phyloP scores from a whole-genome alignment of 1,140 invertebrate species.

The Saccostrea glomerata region DNA sequence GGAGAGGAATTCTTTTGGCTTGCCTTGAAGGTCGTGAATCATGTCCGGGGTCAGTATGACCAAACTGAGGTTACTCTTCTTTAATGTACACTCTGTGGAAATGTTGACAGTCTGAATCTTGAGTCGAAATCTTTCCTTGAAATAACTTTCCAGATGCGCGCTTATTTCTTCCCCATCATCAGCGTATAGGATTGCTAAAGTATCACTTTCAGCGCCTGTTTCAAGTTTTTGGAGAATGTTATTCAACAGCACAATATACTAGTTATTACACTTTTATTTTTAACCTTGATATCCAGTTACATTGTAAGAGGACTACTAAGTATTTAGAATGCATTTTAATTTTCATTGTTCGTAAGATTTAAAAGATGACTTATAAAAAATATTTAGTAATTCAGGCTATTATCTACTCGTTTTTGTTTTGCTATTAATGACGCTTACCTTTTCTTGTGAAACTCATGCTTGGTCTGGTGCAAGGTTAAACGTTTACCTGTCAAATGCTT shows the following conservation, averaged over 20 bases:
- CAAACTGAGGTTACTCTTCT: background rate
- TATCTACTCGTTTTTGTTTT: too few species aligned
- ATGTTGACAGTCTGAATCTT: background rate
- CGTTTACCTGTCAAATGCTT: background rate
- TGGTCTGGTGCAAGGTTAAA: background rate
- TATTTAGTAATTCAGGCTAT: too few species aligned
- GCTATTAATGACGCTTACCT: background rate
- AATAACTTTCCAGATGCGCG: background rate
- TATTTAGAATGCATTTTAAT: too few species aligned
- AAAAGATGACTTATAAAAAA: too few species aligned
- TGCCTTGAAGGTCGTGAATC: background rate
- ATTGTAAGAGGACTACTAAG: too few species aligned
- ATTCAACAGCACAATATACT: too few species aligned
- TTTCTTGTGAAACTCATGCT: background rate
- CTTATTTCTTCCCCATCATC: constrained; percentile 10
- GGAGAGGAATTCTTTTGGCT: background rate
- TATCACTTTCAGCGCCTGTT: background rate
- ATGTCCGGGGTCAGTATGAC: background rate
- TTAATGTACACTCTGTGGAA: background rate
- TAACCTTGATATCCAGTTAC: too few species aligned
- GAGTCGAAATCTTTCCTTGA: background rate
- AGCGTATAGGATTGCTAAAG: background rate
- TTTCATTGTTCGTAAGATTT: too few species aligned
- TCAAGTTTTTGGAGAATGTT: too few species aligned
- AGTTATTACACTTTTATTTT: too few species aligned